Evolutionary conservation across 2,113 vertebrate genomes (phyloP).

Genomic region (Verasper variegatus): DNA sequence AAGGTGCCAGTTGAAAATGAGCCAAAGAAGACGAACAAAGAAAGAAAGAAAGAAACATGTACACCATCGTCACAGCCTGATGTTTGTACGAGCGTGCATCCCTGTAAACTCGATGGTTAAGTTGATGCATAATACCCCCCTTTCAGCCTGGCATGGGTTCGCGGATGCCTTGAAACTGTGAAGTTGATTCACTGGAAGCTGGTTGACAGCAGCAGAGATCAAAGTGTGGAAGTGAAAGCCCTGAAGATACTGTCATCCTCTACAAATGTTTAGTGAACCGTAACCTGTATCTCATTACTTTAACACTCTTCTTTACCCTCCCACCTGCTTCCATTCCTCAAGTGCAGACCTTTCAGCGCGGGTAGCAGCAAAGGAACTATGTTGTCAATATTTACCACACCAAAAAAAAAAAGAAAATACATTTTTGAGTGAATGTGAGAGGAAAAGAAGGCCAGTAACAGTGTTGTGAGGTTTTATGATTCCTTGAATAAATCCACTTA

Average conservation of each 20-base stretch:
- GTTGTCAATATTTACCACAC: background rate
- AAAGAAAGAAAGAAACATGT: background rate
- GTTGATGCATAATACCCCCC: slow-evolving; percentile 37
- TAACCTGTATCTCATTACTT: slow-evolving; percentile 72
- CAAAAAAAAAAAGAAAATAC: too few species aligned
- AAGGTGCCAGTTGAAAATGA: slow-evolving; percentile 19
- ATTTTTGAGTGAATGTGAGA: too few species aligned
- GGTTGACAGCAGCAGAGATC: slow-evolving; percentile 75
- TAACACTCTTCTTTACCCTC: slow-evolving; percentile 51
- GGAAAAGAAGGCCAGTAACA: too few species aligned
- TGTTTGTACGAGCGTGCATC: slow-evolving; percentile 27
- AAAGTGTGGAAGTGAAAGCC: slow-evolving; percentile 72
- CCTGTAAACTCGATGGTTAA: slow-evolving; percentile 36
- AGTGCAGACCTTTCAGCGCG: slow-evolving; percentile 19
- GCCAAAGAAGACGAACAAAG: background rate
- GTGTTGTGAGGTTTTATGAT: too few species aligned
- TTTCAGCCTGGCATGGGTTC: slow-evolving; percentile 61
- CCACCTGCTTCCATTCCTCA: slow-evolving; percentile 40
- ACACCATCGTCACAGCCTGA: slow-evolving; percentile 9
- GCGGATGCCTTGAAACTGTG: slow-evolving; percentile 52
- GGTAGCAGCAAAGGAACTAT: slow-evolving; percentile 11
- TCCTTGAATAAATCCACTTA: background rate
- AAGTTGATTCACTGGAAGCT: slow-evolving; percentile 66
- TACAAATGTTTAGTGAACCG: slow-evolving; percentile 77
- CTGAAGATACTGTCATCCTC: slow-evolving; percentile 75